phyloP scores from a whole-genome alignment of 1,140 invertebrate genomes.

The Drosophila yakuba region DNA sequence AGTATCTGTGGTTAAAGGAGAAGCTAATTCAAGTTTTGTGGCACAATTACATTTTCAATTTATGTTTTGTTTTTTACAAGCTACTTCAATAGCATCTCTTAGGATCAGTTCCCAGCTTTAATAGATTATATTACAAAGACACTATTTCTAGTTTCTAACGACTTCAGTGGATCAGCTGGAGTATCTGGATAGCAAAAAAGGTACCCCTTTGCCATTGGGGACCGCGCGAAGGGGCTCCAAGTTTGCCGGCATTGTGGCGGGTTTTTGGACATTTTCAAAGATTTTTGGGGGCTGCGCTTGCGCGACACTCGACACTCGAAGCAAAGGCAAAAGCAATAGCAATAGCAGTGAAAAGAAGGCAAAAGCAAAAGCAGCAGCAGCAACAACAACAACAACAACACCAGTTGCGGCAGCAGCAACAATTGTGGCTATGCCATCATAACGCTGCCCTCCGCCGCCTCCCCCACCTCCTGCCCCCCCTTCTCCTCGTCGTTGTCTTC shows the following conservation, averaged over 20 bases:
- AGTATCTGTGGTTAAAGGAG: no score
- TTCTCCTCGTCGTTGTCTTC: background rate
- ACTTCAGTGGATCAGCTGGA: background rate
- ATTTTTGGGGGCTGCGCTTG: conserved; percentile 50
- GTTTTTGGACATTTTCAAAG: conserved; percentile 39
- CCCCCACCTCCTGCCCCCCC: conserved; percentile 12
- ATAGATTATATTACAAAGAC: no score
- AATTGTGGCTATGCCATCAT: conserved; percentile 73
- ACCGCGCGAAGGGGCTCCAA: background rate
- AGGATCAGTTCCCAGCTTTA: no score
- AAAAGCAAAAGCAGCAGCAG: conserved; percentile 12
- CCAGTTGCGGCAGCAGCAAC: conserved; percentile 30
- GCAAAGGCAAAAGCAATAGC: conserved; percentile 15
- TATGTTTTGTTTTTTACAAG: no score
- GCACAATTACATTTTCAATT: no score
- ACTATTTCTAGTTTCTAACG: no score
- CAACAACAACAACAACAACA: conserved; percentile 8
- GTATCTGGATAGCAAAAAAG: background rate
- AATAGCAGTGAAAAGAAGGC: conserved; percentile 6
- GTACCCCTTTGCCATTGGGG: background rate
- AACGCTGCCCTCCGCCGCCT: conserved; percentile 37
- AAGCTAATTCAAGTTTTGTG: no score
- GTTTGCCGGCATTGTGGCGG: conserved; percentile 11
- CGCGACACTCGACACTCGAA: conserved; percentile 28
- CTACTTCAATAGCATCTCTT: no score